A percentile compares a stretch with the other conserved stretches of the same genome.
phyloP scores from a whole-genome alignment of 2,113 vertebrate species.

The Prochilodus magdalenae region DNA sequence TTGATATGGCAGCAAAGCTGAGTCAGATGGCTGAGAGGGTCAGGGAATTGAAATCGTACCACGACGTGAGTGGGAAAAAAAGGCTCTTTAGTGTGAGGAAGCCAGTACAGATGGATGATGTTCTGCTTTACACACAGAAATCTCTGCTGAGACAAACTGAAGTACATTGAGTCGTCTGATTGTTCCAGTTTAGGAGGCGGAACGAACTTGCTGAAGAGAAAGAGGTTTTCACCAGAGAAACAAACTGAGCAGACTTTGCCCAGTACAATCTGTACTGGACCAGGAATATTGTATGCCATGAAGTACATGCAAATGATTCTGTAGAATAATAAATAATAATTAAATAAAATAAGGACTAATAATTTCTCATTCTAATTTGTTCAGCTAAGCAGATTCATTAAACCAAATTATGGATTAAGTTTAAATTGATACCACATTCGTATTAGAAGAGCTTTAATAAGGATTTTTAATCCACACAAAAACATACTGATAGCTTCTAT shows the following conservation, averaged over 20 bases:
- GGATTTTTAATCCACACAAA: too few species aligned
- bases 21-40: constrained; percentile 14
- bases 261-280: not conserved
- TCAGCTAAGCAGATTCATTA: too few species aligned
- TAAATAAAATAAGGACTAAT: too few species aligned
- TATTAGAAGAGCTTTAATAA: too few species aligned
- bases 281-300: not conserved
- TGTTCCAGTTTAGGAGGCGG: constrained; percentile 15
- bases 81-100: not conserved
- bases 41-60: constrained; percentile 17
- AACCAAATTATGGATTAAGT: too few species aligned
- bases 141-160: constrained; percentile 7
- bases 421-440: too few species aligned
- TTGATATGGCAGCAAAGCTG: constrained; percentile 3
- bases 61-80: not conserved
- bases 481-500: too few species aligned
- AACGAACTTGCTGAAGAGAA: not conserved
- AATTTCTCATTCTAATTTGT: too few species aligned
- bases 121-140: not conserved
- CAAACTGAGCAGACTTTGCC: not conserved
- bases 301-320: not conserved
- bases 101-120: constrained; percentile 10
- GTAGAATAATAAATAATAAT: too few species aligned
- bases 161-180: not conserved
- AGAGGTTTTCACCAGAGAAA: not conserved